Evolutionary conservation across 92 coral and sea anemone species (phyloP), one percentile per base, ranked within the genome.

Genomic region (Virgularia gustaviana): DNA sequence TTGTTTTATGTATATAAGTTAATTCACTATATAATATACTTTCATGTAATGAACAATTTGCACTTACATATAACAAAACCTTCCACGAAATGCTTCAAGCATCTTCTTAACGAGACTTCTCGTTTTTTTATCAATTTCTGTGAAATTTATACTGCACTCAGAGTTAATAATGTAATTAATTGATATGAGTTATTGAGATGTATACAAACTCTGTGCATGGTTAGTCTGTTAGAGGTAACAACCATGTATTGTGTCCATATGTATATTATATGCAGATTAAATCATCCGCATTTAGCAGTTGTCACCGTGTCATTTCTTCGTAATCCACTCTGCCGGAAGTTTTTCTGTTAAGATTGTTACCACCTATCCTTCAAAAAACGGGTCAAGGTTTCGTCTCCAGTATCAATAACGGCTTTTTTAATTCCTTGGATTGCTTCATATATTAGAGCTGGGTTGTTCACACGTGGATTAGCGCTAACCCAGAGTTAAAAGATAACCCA

Each of bases 31-130:
- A 9, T 9, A 41, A 41, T n/a, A 41, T n/a, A 41, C 9, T 9
- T 41, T 9, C 47, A 41, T 41, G n/a, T 7, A 51, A 51, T 7
- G 9, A 51, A 7, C 58, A 51, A 13, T 13, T 15, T 53, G 19
- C 0, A 4, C 35, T 7, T 37, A 32, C 70, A 36, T 63, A 36
- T 42, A 20, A 8, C 8, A 45, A 37, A 22, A 41, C 31, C 15
- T 35, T 67, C 41, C 18, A 67, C 57, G 25, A 47, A 67, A 47
- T 67, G 74, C 74, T 67, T 44, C 53, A 31, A 45, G 58, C 74
- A 67, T 67, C 58, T 67, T 67, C 29, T 22, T n/a, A 49, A 67
- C 74, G 74, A 67, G 74, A 67, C 58, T 45, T 22, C 74, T 67
- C 74, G 74, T 67, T 67, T 67, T 45, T 27, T n/a, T 1, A 67